Base-by-base conservation (phyloP, 2,113 vertebrate species). In the Ochotona princeps region DNA sequence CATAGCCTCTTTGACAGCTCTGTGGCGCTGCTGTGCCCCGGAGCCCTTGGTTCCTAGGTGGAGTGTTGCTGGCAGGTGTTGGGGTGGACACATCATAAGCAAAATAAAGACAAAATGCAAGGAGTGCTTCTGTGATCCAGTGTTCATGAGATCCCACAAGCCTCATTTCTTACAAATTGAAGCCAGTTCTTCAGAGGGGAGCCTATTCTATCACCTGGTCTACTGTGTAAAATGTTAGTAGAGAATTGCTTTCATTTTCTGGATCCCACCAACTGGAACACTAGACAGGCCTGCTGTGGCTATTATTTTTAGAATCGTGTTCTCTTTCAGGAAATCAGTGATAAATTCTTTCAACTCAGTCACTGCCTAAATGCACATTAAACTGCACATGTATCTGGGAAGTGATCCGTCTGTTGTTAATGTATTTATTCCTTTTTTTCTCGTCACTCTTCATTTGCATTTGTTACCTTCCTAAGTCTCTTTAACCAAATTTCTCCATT, bases 271-370 rank as follows among this genome's bases (percentile, higher is more conserved):
- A 70, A 60, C 7, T 60, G 35, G 73, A 82, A 90, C 60, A 23
- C 51, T 30, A 70, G 84, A 7, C 20, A 35, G 86, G 12, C 2
- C 32, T 49, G 1, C 3, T 35, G 5, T 82, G 54, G 9, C 28
- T 51, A 2, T 67, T 86, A 17, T 72, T 93, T 15, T 73, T 89
- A 76, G 75, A 92, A 23, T 51, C 87, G 18, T 23, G 26, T 67
- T 65, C 90, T 93, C 69, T 63, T 30, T 73, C 84, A 73, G 83
- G 61, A 86, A 80, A 83, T 80, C 47, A 38, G 63, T 96, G 54
- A 47, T n/a, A 89, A 86, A 54, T 63, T 83, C 17, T 88, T 72
- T 94, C 35, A 54, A 60, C 4, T 13, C 8, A 51, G 0, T 67
- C 25, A 57, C 9, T 30, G 15, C n/a, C 18, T 65, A 44, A 74